Conservation (phyloP, 2,113 vertebrate species). For the Gopherus evgoodei region DNA sequence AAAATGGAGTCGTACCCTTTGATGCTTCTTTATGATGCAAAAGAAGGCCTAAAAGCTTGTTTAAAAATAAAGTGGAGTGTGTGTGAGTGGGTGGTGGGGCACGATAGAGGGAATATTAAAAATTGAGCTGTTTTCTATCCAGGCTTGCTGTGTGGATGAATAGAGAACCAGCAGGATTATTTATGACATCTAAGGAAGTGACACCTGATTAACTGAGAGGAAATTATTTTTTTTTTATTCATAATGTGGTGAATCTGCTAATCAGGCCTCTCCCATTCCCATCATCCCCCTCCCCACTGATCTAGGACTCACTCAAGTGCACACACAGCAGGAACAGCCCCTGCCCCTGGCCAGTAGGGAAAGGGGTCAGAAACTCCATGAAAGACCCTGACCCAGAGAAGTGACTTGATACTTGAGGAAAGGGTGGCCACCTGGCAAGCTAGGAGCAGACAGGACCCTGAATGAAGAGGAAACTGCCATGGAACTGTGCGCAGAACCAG, state of each 20-base stretch:
- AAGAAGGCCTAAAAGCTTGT: not conserved
- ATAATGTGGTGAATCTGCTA: not conserved
- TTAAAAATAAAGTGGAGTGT: not conserved
- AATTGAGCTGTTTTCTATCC: not conserved
- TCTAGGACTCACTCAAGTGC: not conserved
- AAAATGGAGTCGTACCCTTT: too few species aligned
- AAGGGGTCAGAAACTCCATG: not conserved
- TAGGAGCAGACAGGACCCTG: not conserved
- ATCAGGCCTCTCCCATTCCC: not conserved
- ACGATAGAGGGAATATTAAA: not conserved
- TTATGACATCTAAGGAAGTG: not conserved
- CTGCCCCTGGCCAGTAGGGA: not conserved
- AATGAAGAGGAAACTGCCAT: too few species aligned
- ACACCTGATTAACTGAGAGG: not conserved
- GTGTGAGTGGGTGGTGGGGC: too few species aligned
- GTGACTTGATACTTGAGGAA: not conserved
- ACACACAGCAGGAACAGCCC: not conserved
- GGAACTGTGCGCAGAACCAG: too few species aligned
- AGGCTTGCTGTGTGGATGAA: too few species aligned
- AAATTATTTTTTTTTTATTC: not conserved
- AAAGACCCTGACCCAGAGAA: not conserved
- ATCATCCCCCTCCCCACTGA: not conserved
- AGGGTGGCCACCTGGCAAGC: not conserved
- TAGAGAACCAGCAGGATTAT: not conserved
- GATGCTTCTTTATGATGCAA: too few species aligned